A percentile compares a stretch with the other conserved stretches of the same genome.
phyloP scores from a whole-genome alignment of 2,888 invertebrate species.

The Biston betularia region DNA sequence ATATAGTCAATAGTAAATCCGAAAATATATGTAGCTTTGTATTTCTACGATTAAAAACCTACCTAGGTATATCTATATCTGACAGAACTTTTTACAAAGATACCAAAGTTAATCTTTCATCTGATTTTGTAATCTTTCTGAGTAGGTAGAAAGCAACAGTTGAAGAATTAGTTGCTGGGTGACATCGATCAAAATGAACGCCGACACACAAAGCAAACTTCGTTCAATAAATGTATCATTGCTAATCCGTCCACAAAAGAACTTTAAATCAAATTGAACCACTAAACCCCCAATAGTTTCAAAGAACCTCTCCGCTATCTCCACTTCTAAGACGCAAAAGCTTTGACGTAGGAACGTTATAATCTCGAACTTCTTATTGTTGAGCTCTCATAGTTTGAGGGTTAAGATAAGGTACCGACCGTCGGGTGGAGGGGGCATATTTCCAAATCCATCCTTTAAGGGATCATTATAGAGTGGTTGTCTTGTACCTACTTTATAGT shows the following conservation, averaged over 20 bases:
- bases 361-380: constrained; percentile 29
- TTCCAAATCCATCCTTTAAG: constrained; percentile 23
- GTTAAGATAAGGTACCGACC: constrained; percentile 20
- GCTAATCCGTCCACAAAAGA: constrained; percentile 16
- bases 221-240: background rate
- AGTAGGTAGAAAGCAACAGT: background rate
- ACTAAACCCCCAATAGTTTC: constrained; percentile 8
- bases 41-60: too few relatives aligned
- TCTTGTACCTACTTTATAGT: constrained; percentile 27
- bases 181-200: constrained; percentile 4
- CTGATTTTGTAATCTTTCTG: background rate
- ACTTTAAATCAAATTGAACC: constrained; percentile 20
- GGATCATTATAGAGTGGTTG: constrained; percentile 28
- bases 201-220: background rate
- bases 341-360: constrained; percentile 29
- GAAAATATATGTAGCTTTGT: too few relatives aligned
- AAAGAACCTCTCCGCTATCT: constrained; percentile 12
- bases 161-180: background rate
- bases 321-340: constrained; percentile 20
- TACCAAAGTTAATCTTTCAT: background rate
- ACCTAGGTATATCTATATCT: too few relatives aligned
- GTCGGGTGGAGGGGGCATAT: constrained; percentile 15
- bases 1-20: too few relatives aligned
- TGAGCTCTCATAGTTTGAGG: constrained; percentile 14
- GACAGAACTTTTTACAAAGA: too few relatives aligned